phyloP scores from a whole-genome alignment of 2,797 vertebrate species.

The Leptoclinus maculatus region DNA sequence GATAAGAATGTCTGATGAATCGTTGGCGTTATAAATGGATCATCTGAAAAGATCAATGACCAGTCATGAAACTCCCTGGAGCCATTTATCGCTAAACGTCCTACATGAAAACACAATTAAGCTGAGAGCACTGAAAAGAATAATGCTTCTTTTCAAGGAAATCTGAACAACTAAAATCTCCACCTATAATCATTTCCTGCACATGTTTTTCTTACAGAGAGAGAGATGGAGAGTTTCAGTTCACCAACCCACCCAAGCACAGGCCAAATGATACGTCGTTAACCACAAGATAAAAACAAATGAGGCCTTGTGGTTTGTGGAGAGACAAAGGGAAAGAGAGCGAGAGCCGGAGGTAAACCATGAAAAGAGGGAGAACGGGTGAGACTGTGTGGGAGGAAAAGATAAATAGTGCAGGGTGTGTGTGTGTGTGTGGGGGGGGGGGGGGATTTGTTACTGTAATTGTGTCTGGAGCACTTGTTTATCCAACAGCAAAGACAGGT shows the following conservation, averaged over 20 bases:
- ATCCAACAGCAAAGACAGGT: constrained; percentile 45
- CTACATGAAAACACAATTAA: background rate
- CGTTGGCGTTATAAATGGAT: background rate
- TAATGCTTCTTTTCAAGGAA: background rate
- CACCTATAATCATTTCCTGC: constrained; percentile 20
- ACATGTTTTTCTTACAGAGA: constrained; percentile 19
- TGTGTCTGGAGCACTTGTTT: constrained; percentile 62
- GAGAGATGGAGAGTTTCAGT: constrained; percentile 21
- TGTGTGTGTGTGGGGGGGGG: too few species aligned
- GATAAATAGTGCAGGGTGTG: constrained; percentile 35
- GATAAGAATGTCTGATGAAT: constrained; percentile 14
- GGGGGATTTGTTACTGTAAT: constrained; percentile 69
- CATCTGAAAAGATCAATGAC: constrained; percentile 21
- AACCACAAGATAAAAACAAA: constrained; percentile 71
- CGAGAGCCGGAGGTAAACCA: constrained; percentile 40
- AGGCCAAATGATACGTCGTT: constrained; percentile 58
- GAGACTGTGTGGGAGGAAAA: constrained; percentile 58
- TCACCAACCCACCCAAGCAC: constrained; percentile 27
- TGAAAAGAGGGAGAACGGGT: constrained; percentile 30
- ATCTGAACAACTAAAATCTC: constrained; percentile 16
- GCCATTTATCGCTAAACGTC: background rate
- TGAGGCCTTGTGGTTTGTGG: constrained; percentile 56
- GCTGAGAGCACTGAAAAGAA: background rate
- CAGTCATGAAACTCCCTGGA: background rate
- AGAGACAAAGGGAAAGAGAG: constrained; percentile 37